phyloP scores from a whole-genome alignment of 2,888 invertebrate species.

The Oxycera nigricornis region DNA sequence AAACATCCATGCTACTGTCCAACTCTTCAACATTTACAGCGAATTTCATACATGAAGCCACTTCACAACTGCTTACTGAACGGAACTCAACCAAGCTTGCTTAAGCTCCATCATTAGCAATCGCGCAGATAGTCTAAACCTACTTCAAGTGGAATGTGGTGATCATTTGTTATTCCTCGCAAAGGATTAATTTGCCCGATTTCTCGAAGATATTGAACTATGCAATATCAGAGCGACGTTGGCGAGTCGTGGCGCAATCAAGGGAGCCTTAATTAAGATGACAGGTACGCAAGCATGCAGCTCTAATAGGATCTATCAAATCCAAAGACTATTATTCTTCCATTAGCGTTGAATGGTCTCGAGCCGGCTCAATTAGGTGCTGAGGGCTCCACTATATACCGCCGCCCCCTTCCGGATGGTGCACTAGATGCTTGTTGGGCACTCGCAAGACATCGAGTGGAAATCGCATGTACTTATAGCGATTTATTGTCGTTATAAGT shows the following conservation, averaged over 20 bases:
- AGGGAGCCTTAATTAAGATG: constrained; percentile 32
- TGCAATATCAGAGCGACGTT: not conserved
- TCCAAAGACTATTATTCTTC: constrained; percentile 22
- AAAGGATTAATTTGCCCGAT: not conserved
- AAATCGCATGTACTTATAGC: constrained; percentile 35
- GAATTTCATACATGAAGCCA: no score
- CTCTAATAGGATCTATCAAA: constrained; percentile 31
- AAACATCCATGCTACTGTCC: no score
- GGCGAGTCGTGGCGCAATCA: not conserved
- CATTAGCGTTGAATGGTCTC: not conserved
- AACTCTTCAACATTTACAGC: no score
- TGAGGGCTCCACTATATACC: not conserved
- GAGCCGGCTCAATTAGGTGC: not conserved
- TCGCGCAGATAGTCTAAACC: no score
- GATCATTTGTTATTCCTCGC: not conserved
- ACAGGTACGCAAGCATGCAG: constrained; percentile 35
- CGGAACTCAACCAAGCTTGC: no score
- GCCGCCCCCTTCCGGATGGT: not conserved
- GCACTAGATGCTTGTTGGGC: constrained; percentile 3
- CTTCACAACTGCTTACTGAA: no score
- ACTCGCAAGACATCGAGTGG: not conserved
- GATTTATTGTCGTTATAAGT: constrained; percentile 36
- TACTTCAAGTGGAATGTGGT: not conserved
- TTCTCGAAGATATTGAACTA: not conserved
- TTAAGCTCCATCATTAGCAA: no score